Conservation (phyloP, 2,888 invertebrate genomes). For the Kuschelorhynchus macadamiae region DNA sequence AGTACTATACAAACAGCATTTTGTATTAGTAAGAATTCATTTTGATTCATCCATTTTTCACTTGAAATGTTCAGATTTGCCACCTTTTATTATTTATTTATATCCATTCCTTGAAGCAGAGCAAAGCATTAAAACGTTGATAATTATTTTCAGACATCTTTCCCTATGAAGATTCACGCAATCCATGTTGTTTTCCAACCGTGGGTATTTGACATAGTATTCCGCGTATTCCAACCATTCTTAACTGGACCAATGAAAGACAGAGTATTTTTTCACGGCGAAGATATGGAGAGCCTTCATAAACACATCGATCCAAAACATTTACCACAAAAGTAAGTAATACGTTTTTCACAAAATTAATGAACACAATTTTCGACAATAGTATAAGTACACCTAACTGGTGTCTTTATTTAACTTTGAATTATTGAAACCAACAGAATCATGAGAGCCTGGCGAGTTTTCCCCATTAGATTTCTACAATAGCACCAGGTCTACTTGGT, state of each 20-base stretch:
- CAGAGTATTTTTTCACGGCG: conserved; percentile 74
- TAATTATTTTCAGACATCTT: conserved; percentile 76
- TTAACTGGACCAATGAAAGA: conserved; percentile 74
- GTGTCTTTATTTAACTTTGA: no score
- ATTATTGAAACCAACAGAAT: not conserved
- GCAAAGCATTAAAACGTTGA: no score
- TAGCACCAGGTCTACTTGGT: not conserved
- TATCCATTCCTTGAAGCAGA: no score
- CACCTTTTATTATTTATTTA: no score
- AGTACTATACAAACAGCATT: no score
- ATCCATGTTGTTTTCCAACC: conserved; percentile 84
- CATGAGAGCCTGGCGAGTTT: not conserved
- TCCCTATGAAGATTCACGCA: conserved; percentile 79
- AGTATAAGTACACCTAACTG: no score
- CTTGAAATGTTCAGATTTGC: no score
- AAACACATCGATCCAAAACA: conserved; percentile 77
- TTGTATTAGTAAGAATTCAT: no score
- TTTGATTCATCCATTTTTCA: no score
- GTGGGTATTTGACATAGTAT: conserved; percentile 83
- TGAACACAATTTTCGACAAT: no score
- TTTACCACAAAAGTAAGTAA: conserved; percentile 71
- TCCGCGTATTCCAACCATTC: conserved; percentile 81
- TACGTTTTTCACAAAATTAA: no score
- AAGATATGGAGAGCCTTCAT: conserved; percentile 77
- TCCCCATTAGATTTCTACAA: not conserved